phyloP scores from a whole-genome alignment of 2,797 vertebrate species.

The Pempheris klunzingeri region DNA sequence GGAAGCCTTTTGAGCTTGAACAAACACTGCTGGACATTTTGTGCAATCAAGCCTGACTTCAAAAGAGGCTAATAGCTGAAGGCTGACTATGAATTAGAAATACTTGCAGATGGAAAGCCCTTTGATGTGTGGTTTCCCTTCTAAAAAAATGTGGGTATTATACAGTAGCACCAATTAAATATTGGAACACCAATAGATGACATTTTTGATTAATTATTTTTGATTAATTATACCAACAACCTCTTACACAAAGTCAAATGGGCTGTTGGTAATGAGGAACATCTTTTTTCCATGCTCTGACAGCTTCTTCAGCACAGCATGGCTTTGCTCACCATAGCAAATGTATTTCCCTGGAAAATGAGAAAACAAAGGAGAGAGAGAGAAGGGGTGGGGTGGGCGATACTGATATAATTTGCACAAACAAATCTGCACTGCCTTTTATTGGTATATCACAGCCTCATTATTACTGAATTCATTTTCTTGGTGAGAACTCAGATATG shows the following conservation, averaged over 20 bases:
- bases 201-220: constrained; percentile 49
- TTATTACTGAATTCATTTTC: constrained; percentile 28
- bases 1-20: constrained; percentile 35
- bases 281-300: constrained; percentile 96
- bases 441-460: constrained; percentile 30
- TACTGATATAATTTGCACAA: constrained; percentile 15
- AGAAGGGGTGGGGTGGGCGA: not conserved
- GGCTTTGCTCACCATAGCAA: constrained; percentile 95
- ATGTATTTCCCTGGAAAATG: constrained; percentile 91
- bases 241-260: constrained; percentile 99
- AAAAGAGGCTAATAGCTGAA: constrained; percentile 35
- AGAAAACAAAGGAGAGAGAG: constrained; percentile 6
- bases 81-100: constrained; percentile 44
- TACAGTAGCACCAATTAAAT: constrained; percentile 34
- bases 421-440: constrained; percentile 23
- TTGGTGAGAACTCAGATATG: constrained; percentile 21
- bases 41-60: constrained; percentile 39
- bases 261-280: constrained; percentile 99
- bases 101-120: not conserved
- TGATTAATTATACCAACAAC: too few species aligned
- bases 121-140: constrained; percentile 29
- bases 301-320: constrained; percentile 94
- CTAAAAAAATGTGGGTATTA: constrained; percentile 35
- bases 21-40: constrained; percentile 28
- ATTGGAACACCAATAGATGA: constrained; percentile 5